phyloP scores from a whole-genome alignment of 2,888 invertebrate genomes.

The Himalopsyche tibetana region DNA sequence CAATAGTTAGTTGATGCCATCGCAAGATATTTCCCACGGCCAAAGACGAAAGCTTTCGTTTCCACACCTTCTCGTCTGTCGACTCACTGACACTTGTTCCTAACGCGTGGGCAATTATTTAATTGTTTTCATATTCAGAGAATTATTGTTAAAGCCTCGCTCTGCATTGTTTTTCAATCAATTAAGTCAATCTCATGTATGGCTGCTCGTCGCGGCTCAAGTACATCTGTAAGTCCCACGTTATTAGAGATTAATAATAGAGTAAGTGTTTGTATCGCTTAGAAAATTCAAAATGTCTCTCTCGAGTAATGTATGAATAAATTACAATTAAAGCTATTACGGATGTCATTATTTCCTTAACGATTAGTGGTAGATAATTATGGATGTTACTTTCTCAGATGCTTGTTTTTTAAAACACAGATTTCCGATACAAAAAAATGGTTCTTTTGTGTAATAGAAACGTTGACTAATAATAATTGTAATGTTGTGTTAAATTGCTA shows the following conservation, averaged over 20 bases:
- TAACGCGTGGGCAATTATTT: constrained; percentile 19
- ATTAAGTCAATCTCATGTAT: constrained; percentile 18
- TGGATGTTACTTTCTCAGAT: constrained; percentile 27
- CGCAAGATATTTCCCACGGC: constrained; percentile 24
- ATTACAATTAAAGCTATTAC: constrained; percentile 18
- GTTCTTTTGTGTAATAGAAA: not conserved
- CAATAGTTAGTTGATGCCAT: constrained; percentile 20
- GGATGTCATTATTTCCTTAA: not conserved
- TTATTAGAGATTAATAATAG: constrained; percentile 7
- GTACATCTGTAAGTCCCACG: constrained; percentile 15
- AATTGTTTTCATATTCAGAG: constrained; percentile 35
- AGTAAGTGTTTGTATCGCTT: constrained; percentile 13
- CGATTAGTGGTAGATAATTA: constrained; percentile 3
- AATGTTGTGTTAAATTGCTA: not conserved
- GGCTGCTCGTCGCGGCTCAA: not conserved
- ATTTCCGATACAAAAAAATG: constrained; percentile 25
- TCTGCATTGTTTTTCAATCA: constrained; percentile 21
- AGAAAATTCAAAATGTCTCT: not conserved
- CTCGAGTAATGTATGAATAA: constrained; percentile 6
- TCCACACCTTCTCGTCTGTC: not conserved
- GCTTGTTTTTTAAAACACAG: not conserved
- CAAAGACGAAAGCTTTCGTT: not conserved
- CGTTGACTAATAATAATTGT: not conserved
- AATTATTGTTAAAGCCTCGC: not conserved
- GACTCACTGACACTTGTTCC: constrained; percentile 32